phyloP scores from a whole-genome alignment of 2,113 vertebrate genomes.

The Nanger granti region DNA sequence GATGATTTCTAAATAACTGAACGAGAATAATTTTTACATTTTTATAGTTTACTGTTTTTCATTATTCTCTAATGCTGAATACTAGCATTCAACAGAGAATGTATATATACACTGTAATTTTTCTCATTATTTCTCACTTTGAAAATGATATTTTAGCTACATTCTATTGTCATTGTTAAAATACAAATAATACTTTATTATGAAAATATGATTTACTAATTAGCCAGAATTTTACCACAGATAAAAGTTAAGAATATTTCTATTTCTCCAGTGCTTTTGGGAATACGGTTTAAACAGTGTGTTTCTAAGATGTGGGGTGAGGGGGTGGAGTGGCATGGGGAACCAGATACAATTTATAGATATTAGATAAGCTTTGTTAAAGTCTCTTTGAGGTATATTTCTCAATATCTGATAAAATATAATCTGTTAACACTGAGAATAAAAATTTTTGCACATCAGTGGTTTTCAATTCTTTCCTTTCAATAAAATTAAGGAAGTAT shows the following conservation, averaged over 20 bases:
- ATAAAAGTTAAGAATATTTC: conserved; percentile 28
- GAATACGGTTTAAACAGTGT: neutral
- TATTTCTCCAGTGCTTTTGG: neutral
- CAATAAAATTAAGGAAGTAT: neutral
- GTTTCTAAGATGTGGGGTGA: neutral
- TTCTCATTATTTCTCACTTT: neutral
- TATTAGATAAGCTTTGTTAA: neutral
- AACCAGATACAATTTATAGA: neutral
- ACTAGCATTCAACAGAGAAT: neutral
- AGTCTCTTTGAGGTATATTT: neutral
- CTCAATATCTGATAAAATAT: neutral
- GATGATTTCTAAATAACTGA: conserved; percentile 19
- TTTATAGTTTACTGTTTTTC: neutral
- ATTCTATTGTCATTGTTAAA: neutral
- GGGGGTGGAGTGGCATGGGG: neutral
- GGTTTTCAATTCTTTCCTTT: neutral
- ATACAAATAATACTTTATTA: neutral
- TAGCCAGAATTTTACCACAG: neutral
- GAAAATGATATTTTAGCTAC: conserved; percentile 29
- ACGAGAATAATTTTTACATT: neutral
- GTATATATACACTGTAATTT: neutral
- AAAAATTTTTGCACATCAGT: neutral
- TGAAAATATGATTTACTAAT: neutral
- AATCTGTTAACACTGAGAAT: neutral
- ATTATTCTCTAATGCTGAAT: neutral